Evolutionary conservation across 2,113 vertebrate species (phyloP), one percentile per base, ranked within the genome.

Genomic region (Poecile atricapillus): DNA sequence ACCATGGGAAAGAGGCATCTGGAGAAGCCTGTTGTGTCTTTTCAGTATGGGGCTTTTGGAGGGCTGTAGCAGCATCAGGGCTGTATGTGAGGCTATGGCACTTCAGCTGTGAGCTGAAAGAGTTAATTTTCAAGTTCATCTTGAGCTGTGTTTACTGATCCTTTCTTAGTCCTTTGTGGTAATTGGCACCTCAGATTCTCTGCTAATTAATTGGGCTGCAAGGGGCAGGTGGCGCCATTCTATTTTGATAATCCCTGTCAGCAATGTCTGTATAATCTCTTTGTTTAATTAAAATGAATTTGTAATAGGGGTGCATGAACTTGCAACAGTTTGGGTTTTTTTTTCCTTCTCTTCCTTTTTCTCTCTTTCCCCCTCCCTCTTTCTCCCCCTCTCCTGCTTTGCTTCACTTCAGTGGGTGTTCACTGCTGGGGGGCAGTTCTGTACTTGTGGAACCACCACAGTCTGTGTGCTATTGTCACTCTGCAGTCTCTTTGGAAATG

Each of bases 211-310:
- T 98, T 98, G 97, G 97, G 97, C 97, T 97, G 98, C 97, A 98
- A 93, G 98, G 98, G 98, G 98, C 98, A 99, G 98, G 98, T 98
- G 98, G 98, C 81, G 95, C 98, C 98, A 97, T 98, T 98, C 97
- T 98, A 95, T 98, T 98, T 98, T 98, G 98, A 98, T 99, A 98
- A 98, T 98, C 97, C 98, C 98, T 97, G 97, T 99, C 98, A 98
- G 98, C 97, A 97, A 91, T 92, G 97, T 98, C 98, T 98, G 97
- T 96, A 93, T 98, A 98, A 98, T 98, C 98, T 98, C 98, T 98
- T 98, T 98, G 98, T 98, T 98, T 98, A 98, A 98, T 98, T 98
- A 98, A 97, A 98, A 98, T 97, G 97, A 98, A 98, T 98, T 98
- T 97, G 97, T 98, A 98, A 97, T 97, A 93, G 97, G 95, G 97